These are phyloP conservation scores for Saiga tatarica DNA, from an alignment of 2,113 vertebrate species.

Conservation along the genomic window DNA sequence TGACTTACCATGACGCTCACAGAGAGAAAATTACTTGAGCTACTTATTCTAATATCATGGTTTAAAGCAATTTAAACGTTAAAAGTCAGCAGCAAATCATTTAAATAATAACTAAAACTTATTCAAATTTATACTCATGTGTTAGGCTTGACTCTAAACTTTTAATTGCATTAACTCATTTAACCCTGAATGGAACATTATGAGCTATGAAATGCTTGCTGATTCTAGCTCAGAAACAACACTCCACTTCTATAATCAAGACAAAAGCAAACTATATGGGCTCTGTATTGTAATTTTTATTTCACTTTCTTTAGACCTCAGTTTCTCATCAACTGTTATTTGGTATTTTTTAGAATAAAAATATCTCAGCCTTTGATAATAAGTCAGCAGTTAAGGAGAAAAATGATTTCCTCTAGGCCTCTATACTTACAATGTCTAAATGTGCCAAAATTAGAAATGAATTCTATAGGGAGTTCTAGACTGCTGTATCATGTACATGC, in stretches of 20 bases:
- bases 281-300: neutral
- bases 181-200: neutral
- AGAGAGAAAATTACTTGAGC: neutral
- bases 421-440: neutral
- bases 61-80: constrained; percentile 26
- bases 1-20: neutral
- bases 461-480: neutral
- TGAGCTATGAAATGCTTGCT: neutral
- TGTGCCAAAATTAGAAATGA: neutral
- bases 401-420: neutral
- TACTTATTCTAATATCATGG: neutral
- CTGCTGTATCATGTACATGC: neutral
- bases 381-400: neutral
- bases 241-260: neutral
- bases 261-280: neutral
- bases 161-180: constrained; percentile 1
- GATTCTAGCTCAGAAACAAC: neutral
- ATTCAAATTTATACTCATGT: neutral
- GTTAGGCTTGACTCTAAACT: neutral
- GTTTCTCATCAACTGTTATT: neutral
- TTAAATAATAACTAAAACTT: neutral
- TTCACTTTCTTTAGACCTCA: neutral
- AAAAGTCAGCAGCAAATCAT: neutral
- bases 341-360: neutral
- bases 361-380: neutral